These are phyloP conservation scores for Trididemnum nubilum DNA, from an alignment of 23 tunicate genomes.

Conservation along the genomic window DNA sequence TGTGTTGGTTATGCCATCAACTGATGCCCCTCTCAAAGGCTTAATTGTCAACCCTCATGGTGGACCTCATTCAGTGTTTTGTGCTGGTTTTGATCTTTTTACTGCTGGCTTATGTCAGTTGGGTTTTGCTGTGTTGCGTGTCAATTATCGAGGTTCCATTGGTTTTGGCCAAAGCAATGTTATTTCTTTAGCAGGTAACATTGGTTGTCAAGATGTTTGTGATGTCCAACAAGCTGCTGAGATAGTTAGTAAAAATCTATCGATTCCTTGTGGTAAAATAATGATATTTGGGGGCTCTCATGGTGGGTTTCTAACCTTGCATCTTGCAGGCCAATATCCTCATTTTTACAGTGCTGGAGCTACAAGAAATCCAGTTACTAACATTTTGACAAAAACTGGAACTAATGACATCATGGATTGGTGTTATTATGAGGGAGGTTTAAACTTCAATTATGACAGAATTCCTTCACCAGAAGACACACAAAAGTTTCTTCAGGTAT, in stretches of 20 bases:
- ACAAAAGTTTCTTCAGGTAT: conserved; percentile 35
- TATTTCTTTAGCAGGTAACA: conserved; percentile 54
- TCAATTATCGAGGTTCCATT: conserved; percentile 80
- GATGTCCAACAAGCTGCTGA: conserved; percentile 83
- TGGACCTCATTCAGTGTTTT: conserved; percentile 66
- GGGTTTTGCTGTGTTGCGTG: conserved; percentile 66
- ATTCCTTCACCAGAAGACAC: conserved; percentile 22
- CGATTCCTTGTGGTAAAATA: conserved; percentile 20
- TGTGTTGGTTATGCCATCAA: conserved; percentile 50
- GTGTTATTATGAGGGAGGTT: conserved; percentile 59
- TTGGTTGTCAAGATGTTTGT: conserved; percentile 74
- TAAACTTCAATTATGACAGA: conserved; percentile 18
- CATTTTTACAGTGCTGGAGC: conserved; percentile 76
- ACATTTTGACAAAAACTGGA: conserved; percentile 46
- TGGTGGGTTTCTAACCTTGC: conserved; percentile 96
- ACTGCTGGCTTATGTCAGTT: conserved; percentile 44
- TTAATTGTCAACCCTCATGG: conserved; percentile 90
- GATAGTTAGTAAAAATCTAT: conserved; percentile 7
- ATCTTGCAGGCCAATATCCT: conserved; percentile 86
- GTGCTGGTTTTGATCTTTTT: conserved; percentile 55
- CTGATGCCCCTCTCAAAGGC: background rate
- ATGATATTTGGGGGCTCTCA: conserved; percentile 90
- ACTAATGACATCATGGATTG: conserved; percentile 94
- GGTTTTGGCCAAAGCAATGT: conserved; percentile 82
- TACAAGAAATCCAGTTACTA: conserved; percentile 85